These are phyloP conservation scores for Drosophila cardini DNA, from an alignment of 1,140 invertebrate species.

Conservation along the genomic window DNA sequence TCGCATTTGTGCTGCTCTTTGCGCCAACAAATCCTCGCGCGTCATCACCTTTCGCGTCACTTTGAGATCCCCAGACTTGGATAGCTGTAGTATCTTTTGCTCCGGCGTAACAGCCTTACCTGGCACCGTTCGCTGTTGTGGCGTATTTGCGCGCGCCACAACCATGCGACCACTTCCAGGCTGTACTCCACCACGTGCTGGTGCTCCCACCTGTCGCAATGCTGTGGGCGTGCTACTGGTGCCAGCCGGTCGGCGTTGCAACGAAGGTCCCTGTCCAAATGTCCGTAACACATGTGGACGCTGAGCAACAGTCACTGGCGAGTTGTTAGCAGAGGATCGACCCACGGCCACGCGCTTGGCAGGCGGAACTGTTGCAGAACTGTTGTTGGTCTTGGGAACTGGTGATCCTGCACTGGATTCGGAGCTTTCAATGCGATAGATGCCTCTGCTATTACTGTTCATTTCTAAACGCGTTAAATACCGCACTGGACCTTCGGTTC, in stretches of 20 bases:
- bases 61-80: slow-evolving; percentile 81
- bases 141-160: slow-evolving; percentile 29
- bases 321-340: slow-evolving; percentile 42
- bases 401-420: slow-evolving; percentile 29
- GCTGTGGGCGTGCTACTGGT: slow-evolving; percentile 30
- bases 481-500: slow-evolving; percentile 71
- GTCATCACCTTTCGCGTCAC: slow-evolving; percentile 83
- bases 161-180: slow-evolving; percentile 27
- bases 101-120: slow-evolving; percentile 75
- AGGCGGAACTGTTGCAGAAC: not conserved
- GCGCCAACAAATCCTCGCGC: slow-evolving; percentile 67
- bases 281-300: slow-evolving; percentile 64
- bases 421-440: slow-evolving; percentile 64
- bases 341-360: slow-evolving; percentile 49
- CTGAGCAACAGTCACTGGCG: slow-evolving; percentile 61
- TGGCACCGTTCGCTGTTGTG: slow-evolving; percentile 36
- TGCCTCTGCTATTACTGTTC: slow-evolving; percentile 60
- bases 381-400: slow-evolving; percentile 37
- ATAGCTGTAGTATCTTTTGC: slow-evolving; percentile 81
- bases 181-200: slow-evolving; percentile 41
- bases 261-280: slow-evolving; percentile 43
- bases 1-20: slow-evolving; percentile 55
- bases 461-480: slow-evolving; percentile 72
- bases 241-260: slow-evolving; percentile 49
- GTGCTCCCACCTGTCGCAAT: slow-evolving; percentile 29